These are phyloP conservation scores for Caenorhabditis angaria DNA, from an alignment of 2,888 invertebrate species.

Conservation along the genomic window DNA sequence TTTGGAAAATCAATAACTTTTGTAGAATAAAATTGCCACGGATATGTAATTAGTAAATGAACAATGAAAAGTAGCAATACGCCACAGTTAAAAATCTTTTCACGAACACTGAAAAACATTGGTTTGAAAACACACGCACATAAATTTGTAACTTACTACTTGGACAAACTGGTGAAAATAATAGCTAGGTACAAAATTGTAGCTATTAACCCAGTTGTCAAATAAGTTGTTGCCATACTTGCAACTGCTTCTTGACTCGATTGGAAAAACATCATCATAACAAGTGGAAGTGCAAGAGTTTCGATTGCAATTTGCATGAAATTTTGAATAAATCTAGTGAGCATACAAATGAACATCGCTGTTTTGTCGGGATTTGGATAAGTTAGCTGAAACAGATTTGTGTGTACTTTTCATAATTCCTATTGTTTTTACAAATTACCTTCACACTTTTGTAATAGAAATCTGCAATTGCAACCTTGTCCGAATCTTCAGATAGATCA, in stretches of 20 bases:
- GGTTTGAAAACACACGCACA: not conserved
- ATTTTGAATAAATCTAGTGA: slow-evolving; percentile 37
- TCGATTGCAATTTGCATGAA: slow-evolving; percentile 40
- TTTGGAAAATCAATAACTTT: slow-evolving; percentile 10
- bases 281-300: slow-evolving; percentile 26
- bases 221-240: slow-evolving; percentile 35
- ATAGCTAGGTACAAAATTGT: slow-evolving; percentile 32
- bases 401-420: not conserved
- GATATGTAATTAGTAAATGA: slow-evolving; percentile 32
- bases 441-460: not conserved
- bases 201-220: slow-evolving; percentile 38
- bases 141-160: slow-evolving; percentile 6
- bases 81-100: slow-evolving; percentile 29
- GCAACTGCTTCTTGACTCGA: slow-evolving; percentile 38
- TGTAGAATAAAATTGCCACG: slow-evolving; percentile 32
- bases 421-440: not conserved
- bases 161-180: slow-evolving; percentile 25
- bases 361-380: slow-evolving; percentile 32
- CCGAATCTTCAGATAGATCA: slow-evolving; percentile 4
- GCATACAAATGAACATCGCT: slow-evolving; percentile 39
- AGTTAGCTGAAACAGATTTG: slow-evolving; percentile 6
- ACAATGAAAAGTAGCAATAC: slow-evolving; percentile 25
- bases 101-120: slow-evolving; percentile 24
- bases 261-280: slow-evolving; percentile 42
- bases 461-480: not conserved